Percentiles rank a stretch among this genome's conserved stretches.
Conservation (phyloP, 2,113 vertebrate genomes). For the Pteruthius melanotis region DNA sequence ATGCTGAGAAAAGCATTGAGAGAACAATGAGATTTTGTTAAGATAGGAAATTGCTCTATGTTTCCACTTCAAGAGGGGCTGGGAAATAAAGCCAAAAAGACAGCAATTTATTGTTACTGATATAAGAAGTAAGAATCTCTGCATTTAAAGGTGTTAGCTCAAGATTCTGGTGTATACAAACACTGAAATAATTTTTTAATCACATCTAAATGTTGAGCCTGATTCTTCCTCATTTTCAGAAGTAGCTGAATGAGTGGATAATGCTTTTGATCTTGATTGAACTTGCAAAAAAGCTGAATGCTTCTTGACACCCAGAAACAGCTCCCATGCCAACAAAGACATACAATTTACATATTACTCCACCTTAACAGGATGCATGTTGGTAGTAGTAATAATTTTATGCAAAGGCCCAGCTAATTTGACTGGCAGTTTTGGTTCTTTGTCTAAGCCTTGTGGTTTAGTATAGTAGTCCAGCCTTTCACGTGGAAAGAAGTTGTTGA, state of each 20-base stretch:
- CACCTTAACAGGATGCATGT: conserved; percentile 96
- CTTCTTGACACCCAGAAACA: background rate
- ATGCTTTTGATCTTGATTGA: background rate
- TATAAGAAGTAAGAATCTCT: background rate
- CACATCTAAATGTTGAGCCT: background rate
- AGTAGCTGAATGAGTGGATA: background rate
- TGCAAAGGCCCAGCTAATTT: conserved; percentile 93
- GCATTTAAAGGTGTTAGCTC: background rate
- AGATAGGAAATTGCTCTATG: background rate
- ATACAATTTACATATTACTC: background rate
- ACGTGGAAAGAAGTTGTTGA: conserved; percentile 98
- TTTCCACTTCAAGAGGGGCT: background rate
- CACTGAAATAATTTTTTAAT: background rate
- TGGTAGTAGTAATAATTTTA: conserved; percentile 95
- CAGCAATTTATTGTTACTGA: background rate
- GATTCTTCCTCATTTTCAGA: background rate
- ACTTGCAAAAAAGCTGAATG: background rate
- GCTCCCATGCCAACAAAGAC: background rate
- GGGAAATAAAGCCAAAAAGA: background rate
- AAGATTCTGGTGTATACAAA: background rate
- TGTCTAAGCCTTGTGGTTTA: conserved; percentile 91
- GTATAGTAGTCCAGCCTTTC: conserved; percentile 94
- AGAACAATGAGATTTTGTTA: background rate
- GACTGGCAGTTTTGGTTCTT: conserved; percentile 88
- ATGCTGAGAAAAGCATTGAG: background rate